These are phyloP conservation scores for Temnothorax rugatulus DNA, from an alignment of 2,888 invertebrate genomes.

Conservation along the genomic window DNA sequence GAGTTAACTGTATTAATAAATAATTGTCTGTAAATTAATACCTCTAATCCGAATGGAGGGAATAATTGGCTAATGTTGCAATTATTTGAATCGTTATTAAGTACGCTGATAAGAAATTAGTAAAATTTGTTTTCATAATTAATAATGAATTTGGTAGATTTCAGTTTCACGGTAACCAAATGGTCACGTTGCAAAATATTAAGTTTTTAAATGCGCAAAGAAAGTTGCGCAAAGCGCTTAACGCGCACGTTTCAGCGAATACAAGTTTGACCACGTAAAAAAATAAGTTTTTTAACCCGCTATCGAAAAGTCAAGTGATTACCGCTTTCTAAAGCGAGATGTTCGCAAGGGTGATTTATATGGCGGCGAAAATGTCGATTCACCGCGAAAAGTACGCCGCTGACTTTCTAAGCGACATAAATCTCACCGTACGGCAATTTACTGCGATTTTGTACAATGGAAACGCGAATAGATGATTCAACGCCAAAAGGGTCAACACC, in stretches of 20 bases:
- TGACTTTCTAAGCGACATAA: slow-evolving; percentile 49
- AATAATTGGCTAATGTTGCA: background rate
- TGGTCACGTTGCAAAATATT: background rate
- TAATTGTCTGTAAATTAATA: slow-evolving; percentile 26
- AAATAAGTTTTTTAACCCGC: slow-evolving; percentile 24
- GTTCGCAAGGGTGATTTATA: slow-evolving; percentile 29
- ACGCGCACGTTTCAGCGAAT: background rate
- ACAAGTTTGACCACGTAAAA: slow-evolving; percentile 4
- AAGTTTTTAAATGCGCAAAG: background rate
- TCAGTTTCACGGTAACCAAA: background rate
- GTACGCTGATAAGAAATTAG: background rate
- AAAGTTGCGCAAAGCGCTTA: background rate
- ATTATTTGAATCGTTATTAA: background rate
- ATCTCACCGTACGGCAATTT: slow-evolving; percentile 37
- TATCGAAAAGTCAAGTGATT: slow-evolving; percentile 43
- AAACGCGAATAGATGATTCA: slow-evolving; percentile 24
- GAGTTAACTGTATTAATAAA: slow-evolving; percentile 32
- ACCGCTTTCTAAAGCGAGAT: slow-evolving; percentile 36
- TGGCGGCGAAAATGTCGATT: slow-evolving; percentile 38
- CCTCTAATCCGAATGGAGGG: background rate
- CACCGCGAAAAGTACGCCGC: slow-evolving; percentile 35
- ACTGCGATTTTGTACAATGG: slow-evolving; percentile 28
- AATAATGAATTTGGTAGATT: background rate
- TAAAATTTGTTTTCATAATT: background rate
- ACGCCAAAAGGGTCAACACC: slow-evolving; percentile 11